Base-by-base conservation (phyloP, 2,888 invertebrate genomes). In the Hydriomena furcata region DNA sequence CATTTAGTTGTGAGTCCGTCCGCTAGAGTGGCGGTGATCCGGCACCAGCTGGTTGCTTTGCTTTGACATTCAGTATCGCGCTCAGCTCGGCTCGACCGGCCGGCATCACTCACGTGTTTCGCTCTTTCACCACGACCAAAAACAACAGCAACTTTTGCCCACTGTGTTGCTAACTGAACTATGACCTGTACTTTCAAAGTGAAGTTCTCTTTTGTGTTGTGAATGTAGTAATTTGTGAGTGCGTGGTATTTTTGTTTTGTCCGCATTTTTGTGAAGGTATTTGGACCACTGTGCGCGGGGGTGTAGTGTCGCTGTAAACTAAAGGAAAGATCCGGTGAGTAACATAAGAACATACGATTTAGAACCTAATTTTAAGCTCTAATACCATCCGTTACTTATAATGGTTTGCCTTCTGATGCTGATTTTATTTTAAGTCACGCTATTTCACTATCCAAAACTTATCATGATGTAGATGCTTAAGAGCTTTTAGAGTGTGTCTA, bases 11-110 rank as follows among this genome's bases (percentile, higher is more conserved):
- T 62, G 71, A 72, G 72, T 81, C 79, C 67, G 77, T 63, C 85
- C 88, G 83, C 85, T 71, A 88, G 88, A 84, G 87, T 69, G 80
- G 70, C 76, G 66, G 71, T 66, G 74, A 73, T 73, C 76, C 71
- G 73, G 61, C 59, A 77, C 85, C 86, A 86, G 84, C 85, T 84
- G 66, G 68, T 71, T 61, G 66, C 65, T 76, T 82, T 84, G 66
- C 65, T 76, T 82, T 84, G 85, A 84, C 84, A 82, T 82, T 81
- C 47, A 52, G 52, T 52, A 37, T 25, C 43, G 38, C 47, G 74
- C 73, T 73, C 73, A 66, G 76, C 68, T 71, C 78, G 73, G 73
- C 78, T 73, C 82, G 76, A 72, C 77, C 75, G 78, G 72, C 68
- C 69, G 70, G 72, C 72, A 71, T 76, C 71, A 71, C 71, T 81